phyloP scores from a whole-genome alignment of 23 tunicate species.

The Diplosoma virens region DNA sequence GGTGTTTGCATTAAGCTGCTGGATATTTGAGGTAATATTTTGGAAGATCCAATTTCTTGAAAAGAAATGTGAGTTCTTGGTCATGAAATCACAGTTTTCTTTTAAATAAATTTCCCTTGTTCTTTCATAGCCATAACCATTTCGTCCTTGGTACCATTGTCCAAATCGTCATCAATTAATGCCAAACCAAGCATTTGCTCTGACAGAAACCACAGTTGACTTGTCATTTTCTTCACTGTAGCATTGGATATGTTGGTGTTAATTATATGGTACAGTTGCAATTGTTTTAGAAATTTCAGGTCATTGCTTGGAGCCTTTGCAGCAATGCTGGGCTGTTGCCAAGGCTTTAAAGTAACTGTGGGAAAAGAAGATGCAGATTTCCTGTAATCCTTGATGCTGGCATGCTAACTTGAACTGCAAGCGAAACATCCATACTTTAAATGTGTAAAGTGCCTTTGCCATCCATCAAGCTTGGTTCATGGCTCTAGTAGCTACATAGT shows the following conservation, averaged over 20 bases:
- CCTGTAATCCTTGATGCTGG: slow-evolving; percentile 4
- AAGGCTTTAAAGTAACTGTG: background rate
- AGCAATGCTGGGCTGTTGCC: background rate
- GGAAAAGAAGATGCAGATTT: slow-evolving; percentile 7
- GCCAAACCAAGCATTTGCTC: background rate
- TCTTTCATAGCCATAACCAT: background rate
- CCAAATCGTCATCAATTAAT: background rate
- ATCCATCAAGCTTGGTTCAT: background rate
- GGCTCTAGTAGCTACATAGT: slow-evolving; percentile 9
- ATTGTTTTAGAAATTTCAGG: background rate
- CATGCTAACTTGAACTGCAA: slow-evolving; percentile 1
- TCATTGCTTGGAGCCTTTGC: background rate
- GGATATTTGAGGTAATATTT: no score
- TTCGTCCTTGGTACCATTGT: background rate
- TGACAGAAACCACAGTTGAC: background rate
- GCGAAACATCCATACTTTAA: slow-evolving; percentile 1
- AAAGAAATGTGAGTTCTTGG: no score
- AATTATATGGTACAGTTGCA: background rate
- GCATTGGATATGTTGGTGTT: background rate
- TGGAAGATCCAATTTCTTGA: no score
- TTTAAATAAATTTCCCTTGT: no score
- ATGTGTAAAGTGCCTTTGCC: slow-evolving; percentile 11
- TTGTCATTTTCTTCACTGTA: background rate
- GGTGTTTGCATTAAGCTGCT: no score
- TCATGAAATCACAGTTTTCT: no score